These are phyloP conservation scores for Mactra quadrangularis DNA, from an alignment of 1,140 invertebrate species.

Conservation along the genomic window DNA sequence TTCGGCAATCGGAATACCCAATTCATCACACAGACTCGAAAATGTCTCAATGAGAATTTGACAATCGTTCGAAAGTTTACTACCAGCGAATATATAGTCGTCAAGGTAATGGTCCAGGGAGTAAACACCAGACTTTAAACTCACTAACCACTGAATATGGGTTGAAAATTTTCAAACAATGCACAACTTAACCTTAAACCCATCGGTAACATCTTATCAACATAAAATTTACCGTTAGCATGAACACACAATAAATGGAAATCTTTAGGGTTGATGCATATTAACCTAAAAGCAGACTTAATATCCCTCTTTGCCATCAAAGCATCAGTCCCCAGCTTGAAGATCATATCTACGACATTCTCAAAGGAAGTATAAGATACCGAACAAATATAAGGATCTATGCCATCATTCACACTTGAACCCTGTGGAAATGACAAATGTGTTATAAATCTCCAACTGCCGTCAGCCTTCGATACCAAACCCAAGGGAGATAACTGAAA, in stretches of 20 bases:
- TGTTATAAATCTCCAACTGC: constrained; percentile 51
- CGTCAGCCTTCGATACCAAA: constrained; percentile 52
- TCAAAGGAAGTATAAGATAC: not conserved
- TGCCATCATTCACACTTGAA: constrained; percentile 11
- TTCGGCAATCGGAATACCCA: constrained; percentile 30
- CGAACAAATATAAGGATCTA: not conserved
- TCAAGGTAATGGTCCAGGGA: constrained; percentile 40
- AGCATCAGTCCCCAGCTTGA: not conserved
- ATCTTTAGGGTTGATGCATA: constrained; percentile 1
- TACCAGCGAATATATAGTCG: constrained; percentile 51
- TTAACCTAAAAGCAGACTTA: constrained; percentile 27
- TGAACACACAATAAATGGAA: constrained; percentile 27
- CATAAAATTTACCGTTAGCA: not conserved
- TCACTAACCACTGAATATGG: constrained; percentile 40
- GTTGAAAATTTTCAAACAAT: constrained; percentile 53
- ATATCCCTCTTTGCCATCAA: constrained; percentile 9
- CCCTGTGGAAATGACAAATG: constrained; percentile 55
- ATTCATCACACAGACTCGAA: constrained; percentile 1
- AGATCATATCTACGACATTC: not conserved
- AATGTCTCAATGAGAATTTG: not conserved
- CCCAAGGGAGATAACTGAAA: constrained; percentile 45
- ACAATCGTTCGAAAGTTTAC: not conserved
- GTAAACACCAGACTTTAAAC: not conserved
- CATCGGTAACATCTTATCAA: constrained; percentile 8
- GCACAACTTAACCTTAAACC: constrained; percentile 18